These are phyloP conservation scores for Agrilus cyanescens DNA, from an alignment of 2,888 invertebrate species.

Conservation along the genomic window DNA sequence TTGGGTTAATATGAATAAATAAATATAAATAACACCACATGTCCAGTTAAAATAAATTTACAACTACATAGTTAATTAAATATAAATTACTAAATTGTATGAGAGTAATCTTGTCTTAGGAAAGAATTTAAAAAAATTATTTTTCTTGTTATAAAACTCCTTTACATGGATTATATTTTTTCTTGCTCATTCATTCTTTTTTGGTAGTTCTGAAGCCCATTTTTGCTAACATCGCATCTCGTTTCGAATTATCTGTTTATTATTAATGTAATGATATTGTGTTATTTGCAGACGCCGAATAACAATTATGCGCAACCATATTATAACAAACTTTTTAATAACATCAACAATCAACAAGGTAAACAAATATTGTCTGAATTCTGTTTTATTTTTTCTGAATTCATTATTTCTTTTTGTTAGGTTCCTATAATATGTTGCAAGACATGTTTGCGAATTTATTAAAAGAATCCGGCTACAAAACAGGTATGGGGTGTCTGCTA, in stretches of 20 bases:
- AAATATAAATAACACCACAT: too few relatives aligned
- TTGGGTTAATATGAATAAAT: too few relatives aligned
- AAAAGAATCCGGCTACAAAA: constrained; percentile 25
- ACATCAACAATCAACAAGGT: constrained; percentile 19
- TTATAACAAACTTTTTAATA: constrained; percentile 21
- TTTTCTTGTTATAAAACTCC: too few relatives aligned
- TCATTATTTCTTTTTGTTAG: constrained; percentile 14
- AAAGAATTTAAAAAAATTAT: too few relatives aligned
- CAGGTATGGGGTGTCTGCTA: constrained; percentile 24
- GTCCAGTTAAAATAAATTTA: too few relatives aligned
- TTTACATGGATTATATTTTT: too few relatives aligned
- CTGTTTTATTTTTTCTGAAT: constrained; percentile 4
- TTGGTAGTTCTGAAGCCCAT: too few relatives aligned
- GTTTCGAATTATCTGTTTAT: not conserved
- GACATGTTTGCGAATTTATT: constrained; percentile 29
- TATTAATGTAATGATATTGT: not conserved
- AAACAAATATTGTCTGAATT: constrained; percentile 7
- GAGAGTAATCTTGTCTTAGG: too few relatives aligned
- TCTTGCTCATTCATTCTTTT: not conserved
- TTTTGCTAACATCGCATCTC: not conserved
- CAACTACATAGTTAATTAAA: too few relatives aligned
- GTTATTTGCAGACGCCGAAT: constrained; percentile 21
- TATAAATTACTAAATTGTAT: too few relatives aligned
- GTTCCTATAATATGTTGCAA: constrained; percentile 26
- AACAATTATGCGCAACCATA: constrained; percentile 22